Conservation (phyloP, 2,797 vertebrate species). For the Stomatorhinus walkeri region DNA sequence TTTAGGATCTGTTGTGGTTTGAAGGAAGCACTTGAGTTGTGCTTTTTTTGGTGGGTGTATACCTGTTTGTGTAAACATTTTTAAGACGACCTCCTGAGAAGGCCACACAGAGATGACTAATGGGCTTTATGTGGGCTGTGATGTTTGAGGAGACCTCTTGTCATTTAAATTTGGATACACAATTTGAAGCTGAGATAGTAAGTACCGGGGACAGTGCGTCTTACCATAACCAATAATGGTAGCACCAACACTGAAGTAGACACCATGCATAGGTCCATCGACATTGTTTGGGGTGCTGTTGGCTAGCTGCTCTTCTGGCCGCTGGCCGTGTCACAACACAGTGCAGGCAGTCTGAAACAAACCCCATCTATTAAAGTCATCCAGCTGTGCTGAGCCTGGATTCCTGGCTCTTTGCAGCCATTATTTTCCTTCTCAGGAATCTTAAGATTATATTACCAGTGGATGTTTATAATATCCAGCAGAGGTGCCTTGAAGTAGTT, state of each 20-base stretch:
- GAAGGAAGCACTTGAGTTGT: background rate
- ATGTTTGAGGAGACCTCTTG: background rate
- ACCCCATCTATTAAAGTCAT: constrained; percentile 29
- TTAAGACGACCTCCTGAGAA: background rate
- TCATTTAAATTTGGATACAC: background rate
- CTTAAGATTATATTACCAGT: constrained; percentile 42
- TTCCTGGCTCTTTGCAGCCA: constrained; percentile 33
- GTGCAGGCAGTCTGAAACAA: constrained; percentile 34
- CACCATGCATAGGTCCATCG: background rate
- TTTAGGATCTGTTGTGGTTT: background rate
- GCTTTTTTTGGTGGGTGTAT: background rate
- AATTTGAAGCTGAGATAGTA: background rate
- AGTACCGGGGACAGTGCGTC: background rate
- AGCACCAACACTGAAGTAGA: background rate
- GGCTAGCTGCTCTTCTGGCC: background rate
- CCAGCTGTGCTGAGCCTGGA: constrained; percentile 28
- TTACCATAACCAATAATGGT: background rate
- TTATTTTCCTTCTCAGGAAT: constrained; percentile 35
- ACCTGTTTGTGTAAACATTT: background rate
- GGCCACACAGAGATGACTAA: background rate
- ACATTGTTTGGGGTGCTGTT: background rate
- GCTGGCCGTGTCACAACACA: constrained; percentile 24
- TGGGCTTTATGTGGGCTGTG: background rate
- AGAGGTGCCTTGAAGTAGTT: constrained; percentile 42
- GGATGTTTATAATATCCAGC: constrained; percentile 54